Conservation (phyloP, 2,888 invertebrate species). For the Adela reaumurella region DNA sequence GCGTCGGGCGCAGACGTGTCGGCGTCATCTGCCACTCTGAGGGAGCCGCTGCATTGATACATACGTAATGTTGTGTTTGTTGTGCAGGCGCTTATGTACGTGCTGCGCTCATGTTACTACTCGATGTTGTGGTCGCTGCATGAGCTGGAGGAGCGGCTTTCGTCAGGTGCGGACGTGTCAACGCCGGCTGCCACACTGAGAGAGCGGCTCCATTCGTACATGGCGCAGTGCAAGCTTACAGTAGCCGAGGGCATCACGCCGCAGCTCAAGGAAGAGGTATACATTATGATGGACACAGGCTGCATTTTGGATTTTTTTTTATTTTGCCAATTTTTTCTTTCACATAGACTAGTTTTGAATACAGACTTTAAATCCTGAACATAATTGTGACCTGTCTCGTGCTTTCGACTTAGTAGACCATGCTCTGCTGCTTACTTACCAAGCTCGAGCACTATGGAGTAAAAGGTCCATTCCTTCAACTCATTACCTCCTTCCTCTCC, state of each 20-base stretch:
- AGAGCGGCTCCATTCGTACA: slow-evolving; percentile 70
- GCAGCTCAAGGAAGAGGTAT: slow-evolving; percentile 70
- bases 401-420: too few species aligned
- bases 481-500: too few species aligned
- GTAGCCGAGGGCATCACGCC: slow-evolving; percentile 24
- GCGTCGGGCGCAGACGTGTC: slow-evolving; percentile 53
- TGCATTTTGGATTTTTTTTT: too few species aligned
- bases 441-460: too few species aligned
- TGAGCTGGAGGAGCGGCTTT: slow-evolving; percentile 71
- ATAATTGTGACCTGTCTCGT: too few species aligned
- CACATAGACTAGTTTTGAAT: too few species aligned
- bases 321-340: too few species aligned
- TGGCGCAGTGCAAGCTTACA: slow-evolving; percentile 61
- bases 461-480: too few species aligned
- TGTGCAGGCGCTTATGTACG: slow-evolving; percentile 18
- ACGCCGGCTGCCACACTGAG: slow-evolving; percentile 49
- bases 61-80: slow-evolving; percentile 61
- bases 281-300: too few species aligned
- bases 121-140: slow-evolving; percentile 87
- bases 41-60: slow-evolving; percentile 70
- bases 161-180: slow-evolving; percentile 55
- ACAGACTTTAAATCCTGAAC: too few species aligned
- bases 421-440: too few species aligned
- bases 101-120: slow-evolving; percentile 75
- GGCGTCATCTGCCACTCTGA: slow-evolving; percentile 48